Evolutionary conservation across 2,113 vertebrate genomes (phyloP).

Genomic region (Speoplatyrhinus poulsoni): DNA sequence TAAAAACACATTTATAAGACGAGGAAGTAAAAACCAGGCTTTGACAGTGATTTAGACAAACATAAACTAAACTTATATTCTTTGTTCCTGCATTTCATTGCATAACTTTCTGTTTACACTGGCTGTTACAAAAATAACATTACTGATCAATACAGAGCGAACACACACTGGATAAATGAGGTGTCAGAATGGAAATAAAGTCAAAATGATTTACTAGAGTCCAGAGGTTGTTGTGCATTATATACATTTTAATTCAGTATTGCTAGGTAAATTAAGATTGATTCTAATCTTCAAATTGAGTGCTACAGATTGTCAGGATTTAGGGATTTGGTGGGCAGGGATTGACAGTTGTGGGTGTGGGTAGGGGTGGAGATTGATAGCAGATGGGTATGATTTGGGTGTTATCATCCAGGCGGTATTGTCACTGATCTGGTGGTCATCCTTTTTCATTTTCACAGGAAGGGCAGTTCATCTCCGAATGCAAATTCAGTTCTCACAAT

Average conservation of each 20-base stretch:
- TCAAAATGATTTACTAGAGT: conserved; percentile 14
- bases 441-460: conserved; percentile 75
- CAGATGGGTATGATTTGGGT: conserved; percentile 81
- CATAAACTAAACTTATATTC: not conserved
- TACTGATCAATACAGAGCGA: conserved; percentile 3
- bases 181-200: not conserved
- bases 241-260: conserved; percentile 29
- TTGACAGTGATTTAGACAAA: conserved; percentile 2
- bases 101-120: too few relatives aligned
- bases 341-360: conserved; percentile 71
- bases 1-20: too few relatives aligned
- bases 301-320: conserved; percentile 77
- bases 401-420: conserved; percentile 74
- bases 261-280: conserved; percentile 72
- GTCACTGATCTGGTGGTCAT: conserved; percentile 75
- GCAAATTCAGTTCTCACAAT: conserved; percentile 61
- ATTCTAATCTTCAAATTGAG: conserved; percentile 52
- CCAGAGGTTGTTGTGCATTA: conserved; percentile 62
- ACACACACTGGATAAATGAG: not conserved
- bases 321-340: conserved; percentile 77
- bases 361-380: conserved; percentile 77
- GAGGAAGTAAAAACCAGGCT: too few relatives aligned
- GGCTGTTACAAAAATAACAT: not conserved
- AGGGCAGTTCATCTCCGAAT: conserved; percentile 64
- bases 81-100: not conserved